Evolutionary conservation across 2,888 invertebrate species (phyloP).

Genomic region (Oscheius onirici): DNA sequence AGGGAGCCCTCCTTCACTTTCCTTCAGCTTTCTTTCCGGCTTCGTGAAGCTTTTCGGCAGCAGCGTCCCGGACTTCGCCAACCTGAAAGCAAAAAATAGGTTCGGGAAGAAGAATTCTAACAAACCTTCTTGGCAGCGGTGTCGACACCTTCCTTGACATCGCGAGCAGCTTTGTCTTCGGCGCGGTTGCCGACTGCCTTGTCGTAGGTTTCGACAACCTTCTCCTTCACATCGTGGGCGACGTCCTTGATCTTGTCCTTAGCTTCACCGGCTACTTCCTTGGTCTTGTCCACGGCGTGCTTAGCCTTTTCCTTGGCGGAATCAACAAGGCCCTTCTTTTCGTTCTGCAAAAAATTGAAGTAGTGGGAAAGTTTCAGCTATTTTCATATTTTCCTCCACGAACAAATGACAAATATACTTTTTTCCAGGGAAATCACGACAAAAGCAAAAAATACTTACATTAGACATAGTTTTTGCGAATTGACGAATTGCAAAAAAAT

Average conservation of each 20-base stretch:
- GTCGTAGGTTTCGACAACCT: constrained; percentile 11
- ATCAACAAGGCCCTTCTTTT: too few species aligned
- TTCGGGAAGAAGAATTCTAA: neutral
- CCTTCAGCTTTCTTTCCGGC: constrained; percentile 1
- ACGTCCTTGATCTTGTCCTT: constrained; percentile 9
- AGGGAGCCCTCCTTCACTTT: neutral
- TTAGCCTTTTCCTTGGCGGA: too few species aligned
- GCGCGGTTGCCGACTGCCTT: constrained; percentile 6
- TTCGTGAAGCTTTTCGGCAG: constrained; percentile 6
- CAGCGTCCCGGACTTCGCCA: neutral
- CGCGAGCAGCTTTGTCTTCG: constrained; percentile 17
- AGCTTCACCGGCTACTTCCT: constrained; percentile 16
- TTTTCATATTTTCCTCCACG: neutral
- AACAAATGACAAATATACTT: too few species aligned
- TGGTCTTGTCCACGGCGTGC: constrained; percentile 20
- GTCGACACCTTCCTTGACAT: constrained; percentile 15
- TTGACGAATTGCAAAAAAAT: neutral
- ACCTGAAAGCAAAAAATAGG: neutral
- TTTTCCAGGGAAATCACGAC: too few species aligned
- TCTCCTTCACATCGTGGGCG: constrained; percentile 5
- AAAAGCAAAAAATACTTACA: neutral
- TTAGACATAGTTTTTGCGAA: neutral
- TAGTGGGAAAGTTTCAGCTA: too few species aligned
- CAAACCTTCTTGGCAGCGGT: constrained; percentile 4
- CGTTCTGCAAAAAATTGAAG: too few species aligned